These are phyloP conservation scores for Drosophila grimshawi DNA, from an alignment of 1,140 invertebrate genomes.

Conservation along the genomic window DNA sequence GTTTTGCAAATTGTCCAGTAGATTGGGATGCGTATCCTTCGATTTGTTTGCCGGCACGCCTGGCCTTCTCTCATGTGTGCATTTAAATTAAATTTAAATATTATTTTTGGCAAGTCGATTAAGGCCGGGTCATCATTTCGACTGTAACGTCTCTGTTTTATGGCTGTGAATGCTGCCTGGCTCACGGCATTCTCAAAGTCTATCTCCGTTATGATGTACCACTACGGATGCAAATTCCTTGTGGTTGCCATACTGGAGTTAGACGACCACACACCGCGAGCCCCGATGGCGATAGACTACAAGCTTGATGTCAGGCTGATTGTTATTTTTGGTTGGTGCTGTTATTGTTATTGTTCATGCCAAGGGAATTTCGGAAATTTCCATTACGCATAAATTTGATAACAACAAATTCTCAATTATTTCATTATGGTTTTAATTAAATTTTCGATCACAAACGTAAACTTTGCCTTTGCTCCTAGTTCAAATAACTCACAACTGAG, in stretches of 20 bases:
- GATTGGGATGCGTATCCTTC: slow-evolving; percentile 64
- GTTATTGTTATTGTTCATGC: slow-evolving; percentile 57
- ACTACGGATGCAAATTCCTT: slow-evolving; percentile 52
- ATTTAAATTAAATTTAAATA: slow-evolving; percentile 84
- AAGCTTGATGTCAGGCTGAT: slow-evolving; percentile 14
- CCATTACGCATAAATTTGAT: slow-evolving; percentile 65
- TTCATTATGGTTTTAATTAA: slow-evolving; percentile 82
- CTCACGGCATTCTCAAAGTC: slow-evolving; percentile 4
- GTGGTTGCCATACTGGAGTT: slow-evolving; percentile 27
- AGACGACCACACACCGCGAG: neutral
- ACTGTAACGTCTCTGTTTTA: slow-evolving; percentile 79
- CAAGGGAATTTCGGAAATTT: slow-evolving; percentile 70
- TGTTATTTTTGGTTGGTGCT: slow-evolving; percentile 44
- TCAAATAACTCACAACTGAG: slow-evolving; percentile 1
- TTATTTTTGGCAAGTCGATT: slow-evolving; percentile 82
- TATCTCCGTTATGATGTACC: slow-evolving; percentile 59
- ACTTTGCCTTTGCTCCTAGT: slow-evolving; percentile 24
- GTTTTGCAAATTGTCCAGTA: slow-evolving; percentile 73
- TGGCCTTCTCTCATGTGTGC: slow-evolving; percentile 73
- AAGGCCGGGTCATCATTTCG: slow-evolving; percentile 75
- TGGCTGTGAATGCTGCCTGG: slow-evolving; percentile 46
- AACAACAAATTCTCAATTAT: slow-evolving; percentile 77
- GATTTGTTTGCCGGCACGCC: slow-evolving; percentile 66
- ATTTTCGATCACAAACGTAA: slow-evolving; percentile 57
- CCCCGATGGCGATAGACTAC: neutral